Percentiles rank a stretch among this genome's conserved stretches.
Conservation (phyloP, 30 jellyfish, hydroid and myxozoan species). For the Pseudorhiza aurosa region DNA sequence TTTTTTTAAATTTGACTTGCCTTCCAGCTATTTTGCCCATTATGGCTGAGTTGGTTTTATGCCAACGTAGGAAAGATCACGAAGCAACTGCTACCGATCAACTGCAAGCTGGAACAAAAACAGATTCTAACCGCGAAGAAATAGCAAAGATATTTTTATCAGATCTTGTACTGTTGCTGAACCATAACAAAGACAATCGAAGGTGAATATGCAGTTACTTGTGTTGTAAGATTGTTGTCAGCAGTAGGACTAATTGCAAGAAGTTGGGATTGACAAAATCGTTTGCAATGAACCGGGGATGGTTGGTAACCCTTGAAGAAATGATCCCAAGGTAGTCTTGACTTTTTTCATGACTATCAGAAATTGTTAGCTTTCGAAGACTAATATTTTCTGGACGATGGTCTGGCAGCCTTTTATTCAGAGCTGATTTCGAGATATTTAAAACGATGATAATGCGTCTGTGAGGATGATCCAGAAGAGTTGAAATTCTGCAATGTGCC, state of each 20-base stretch:
- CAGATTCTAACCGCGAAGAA: constrained; percentile 25
- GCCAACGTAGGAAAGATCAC: constrained; percentile 18
- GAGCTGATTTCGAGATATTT: no score
- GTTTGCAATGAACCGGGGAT: no score
- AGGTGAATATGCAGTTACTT: constrained; percentile 49
- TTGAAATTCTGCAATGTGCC: neutral
- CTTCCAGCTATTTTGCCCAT: constrained; percentile 89
- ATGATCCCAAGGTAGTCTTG: no score
- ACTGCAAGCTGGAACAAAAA: neutral
- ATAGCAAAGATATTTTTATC: constrained; percentile 79
- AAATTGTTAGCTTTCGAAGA: no score
- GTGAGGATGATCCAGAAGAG: no score
- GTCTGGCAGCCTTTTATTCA: no score
- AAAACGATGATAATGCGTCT: no score
- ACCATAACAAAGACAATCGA: constrained; percentile 86
- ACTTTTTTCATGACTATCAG: no score
- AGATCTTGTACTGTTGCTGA: constrained; percentile 77
- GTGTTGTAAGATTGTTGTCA: neutral
- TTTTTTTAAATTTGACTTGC: neutral
- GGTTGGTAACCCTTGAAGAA: no score
- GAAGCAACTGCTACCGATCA: constrained; percentile 1
- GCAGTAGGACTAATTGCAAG: neutral
- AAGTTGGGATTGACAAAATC: no score
- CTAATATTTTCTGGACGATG: no score
- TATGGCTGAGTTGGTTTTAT: constrained; percentile 66